phyloP scores from a whole-genome alignment of 2,113 vertebrate genomes.

The Leucosticte australis region DNA sequence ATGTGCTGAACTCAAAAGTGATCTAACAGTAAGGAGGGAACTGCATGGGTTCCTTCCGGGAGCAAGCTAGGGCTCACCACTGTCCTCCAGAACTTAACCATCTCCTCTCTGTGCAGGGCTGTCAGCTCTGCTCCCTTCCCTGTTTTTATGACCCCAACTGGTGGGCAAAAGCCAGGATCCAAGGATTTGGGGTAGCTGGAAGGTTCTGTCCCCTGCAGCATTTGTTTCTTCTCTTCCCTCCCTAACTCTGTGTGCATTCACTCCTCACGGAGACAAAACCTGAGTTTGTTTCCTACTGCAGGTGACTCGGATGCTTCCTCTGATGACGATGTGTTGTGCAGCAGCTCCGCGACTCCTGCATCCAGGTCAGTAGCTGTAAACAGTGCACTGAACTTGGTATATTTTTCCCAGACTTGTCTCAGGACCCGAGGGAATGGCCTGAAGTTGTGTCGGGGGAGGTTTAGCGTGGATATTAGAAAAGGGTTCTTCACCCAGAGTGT shows the following conservation, averaged over 20 bases:
- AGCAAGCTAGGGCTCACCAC: not conserved
- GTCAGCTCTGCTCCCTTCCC: not conserved
- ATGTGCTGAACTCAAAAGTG: not conserved
- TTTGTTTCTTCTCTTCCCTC: not conserved
- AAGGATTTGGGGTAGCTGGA: not conserved
- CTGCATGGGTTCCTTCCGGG: not conserved
- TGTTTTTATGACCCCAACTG: not conserved
- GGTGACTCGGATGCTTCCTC: slow-evolving; percentile 79
- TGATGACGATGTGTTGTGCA: slow-evolving; percentile 43
- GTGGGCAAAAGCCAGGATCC: not conserved
- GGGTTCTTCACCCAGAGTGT: not conserved
- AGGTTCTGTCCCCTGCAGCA: not conserved
- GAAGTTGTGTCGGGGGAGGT: not conserved
- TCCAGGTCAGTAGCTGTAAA: slow-evolving; percentile 74
- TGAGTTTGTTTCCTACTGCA: slow-evolving; percentile 31
- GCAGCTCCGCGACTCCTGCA: slow-evolving; percentile 43
- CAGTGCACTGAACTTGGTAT: not conserved
- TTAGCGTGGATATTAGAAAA: not conserved
- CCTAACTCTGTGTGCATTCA: not conserved
- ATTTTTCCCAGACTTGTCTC: not conserved
- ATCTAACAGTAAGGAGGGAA: not conserved
- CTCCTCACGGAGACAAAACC: not conserved
- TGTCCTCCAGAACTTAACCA: not conserved
- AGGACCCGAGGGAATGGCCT: not conserved
- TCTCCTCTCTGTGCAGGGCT: not conserved